Base-by-base conservation (phyloP, 2,888 invertebrate species). In the Harpalus rufipes region DNA sequence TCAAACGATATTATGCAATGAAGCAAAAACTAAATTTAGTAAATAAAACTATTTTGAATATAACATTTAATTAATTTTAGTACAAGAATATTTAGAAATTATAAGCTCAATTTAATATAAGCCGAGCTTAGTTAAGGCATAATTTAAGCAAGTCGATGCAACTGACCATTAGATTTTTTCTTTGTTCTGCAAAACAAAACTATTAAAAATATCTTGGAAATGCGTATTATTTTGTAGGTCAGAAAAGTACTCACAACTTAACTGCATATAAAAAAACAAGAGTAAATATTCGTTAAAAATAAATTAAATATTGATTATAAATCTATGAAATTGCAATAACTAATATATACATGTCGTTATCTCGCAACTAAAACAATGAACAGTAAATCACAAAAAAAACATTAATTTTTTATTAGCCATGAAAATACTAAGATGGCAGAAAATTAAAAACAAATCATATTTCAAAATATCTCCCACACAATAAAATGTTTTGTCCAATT, bases 371-470 rank as follows among this genome's bases (percentile, higher is more conserved):
- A 51, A 51, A 51, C 44, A 51, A 65, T 39, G n/a, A 39, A 7
- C 39, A 12, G 32, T 39, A 32, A 68, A 68, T 68, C n/a, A 39
- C 25, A 68, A 39, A 39, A 7, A 65, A 25, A 68, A 68, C 14
- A 39, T 68, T 39, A 10, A 39, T n/a, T 41, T 21, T 18, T 63
- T 10, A 68, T 32, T 32, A 25, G 10, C 18, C 16, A 63, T 63
- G 21, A 21, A 63, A 63, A 63, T 10, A 14, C 7, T 14, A 68
- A 39, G 32, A 68, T 39, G 39, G 68, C 63, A 39, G 68, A 68
- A 68, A 39, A 68, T 68, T 68, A 68, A 68, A 68, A 68, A 14
- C 39, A 68, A 25, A 68, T 68, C 68, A 68, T 63, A 63, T 21
- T 68, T 39, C n/a, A 7, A 7, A 63, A 63, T 63, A 25, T 2